Base-by-base conservation (phyloP, 2,797 vertebrate genomes). In the Helicolenus hilgendorfi region DNA sequence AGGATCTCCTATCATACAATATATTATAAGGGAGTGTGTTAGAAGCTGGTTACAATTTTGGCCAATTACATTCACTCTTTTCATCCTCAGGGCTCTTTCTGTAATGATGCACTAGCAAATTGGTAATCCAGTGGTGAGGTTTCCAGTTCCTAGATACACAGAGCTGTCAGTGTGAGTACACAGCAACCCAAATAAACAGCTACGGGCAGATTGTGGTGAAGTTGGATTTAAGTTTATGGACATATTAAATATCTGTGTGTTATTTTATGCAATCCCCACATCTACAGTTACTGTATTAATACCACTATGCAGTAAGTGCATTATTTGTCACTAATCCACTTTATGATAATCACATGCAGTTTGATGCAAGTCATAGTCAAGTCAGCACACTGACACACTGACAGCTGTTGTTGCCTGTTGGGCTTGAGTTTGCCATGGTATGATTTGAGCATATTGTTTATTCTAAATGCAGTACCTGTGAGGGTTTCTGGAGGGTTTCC, bases 31-130 rank as follows among this genome's bases (percentile, higher is more conserved):
- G 7, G 2, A 41, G 58, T 55, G 7, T 35, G 20, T 79, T 20
- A 56, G 82, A 62, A 76, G 62, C 75, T 73, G 79, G 45, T 58
- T 60, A 55, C 58, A 79, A 74, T 27, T 87, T 71, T 38, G 36
- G 41, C n/a, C 36, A 77, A 89, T 68, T 82, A 67, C 72, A 78
- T 45, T 49, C 1, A 1, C 45, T 69, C 69, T 71, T 78, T 75
- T 74, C 18, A 59, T 63, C 35, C 72, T 45, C 8, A 49, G 41
- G 26, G 35, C 35, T 76, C 41, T 60, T 58, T 27, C 58, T 83
- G 56, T 38, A 31, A 62, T 10, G 24, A 72, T 58, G 14, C 18
- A 62, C 55, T 9, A 9, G 8, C 20, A 29, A 70, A 77, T 58
- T 60, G 4, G 35, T 63, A 49, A 79, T 78, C 20, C 7, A 60